phyloP scores from a whole-genome alignment of 1,140 invertebrate species.

The Drosophila virilis region DNA sequence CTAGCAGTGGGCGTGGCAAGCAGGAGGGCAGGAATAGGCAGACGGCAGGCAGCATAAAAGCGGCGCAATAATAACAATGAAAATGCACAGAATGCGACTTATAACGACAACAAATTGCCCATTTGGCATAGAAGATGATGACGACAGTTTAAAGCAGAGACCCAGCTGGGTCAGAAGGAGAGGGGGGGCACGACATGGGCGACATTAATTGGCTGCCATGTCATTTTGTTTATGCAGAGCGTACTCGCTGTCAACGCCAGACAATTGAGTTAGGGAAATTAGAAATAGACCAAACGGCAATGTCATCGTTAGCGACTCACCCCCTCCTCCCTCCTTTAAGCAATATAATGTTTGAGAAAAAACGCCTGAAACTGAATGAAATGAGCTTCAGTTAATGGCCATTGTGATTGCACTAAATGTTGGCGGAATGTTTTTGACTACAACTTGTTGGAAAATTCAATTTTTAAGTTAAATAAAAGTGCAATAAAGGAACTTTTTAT shows the following conservation, averaged over 20 bases:
- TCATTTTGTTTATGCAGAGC: slow-evolving; percentile 72
- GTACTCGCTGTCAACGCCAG: slow-evolving; percentile 63
- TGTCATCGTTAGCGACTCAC: slow-evolving; percentile 33
- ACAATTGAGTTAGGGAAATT: slow-evolving; percentile 62
- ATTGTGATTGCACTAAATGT: slow-evolving; percentile 17
- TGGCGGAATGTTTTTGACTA: slow-evolving; percentile 6
- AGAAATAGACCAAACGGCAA: slow-evolving; percentile 52
- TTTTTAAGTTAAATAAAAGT: not conserved
- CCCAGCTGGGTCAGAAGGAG: not conserved
- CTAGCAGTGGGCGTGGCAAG: not conserved
- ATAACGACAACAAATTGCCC: slow-evolving; percentile 81
- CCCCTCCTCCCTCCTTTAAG: not conserved
- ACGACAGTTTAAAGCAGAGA: slow-evolving; percentile 42
- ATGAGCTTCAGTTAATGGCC: slow-evolving; percentile 21
- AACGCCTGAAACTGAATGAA: slow-evolving; percentile 20
- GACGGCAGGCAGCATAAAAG: slow-evolving; percentile 14
- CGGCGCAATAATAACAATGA: slow-evolving; percentile 80
- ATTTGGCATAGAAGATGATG: slow-evolving; percentile 77
- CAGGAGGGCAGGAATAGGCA: slow-evolving; percentile 27
- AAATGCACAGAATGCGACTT: slow-evolving; percentile 79
- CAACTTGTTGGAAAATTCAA: slow-evolving; percentile 12
- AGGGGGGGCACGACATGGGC: slow-evolving; percentile 49
- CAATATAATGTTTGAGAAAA: slow-evolving; percentile 36
- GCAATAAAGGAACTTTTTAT: not conserved
- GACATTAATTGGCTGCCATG: slow-evolving; percentile 81